Evolutionary conservation across 1,140 invertebrate species (phyloP), one percentile per base, ranked within the genome.

Genomic region (Odontomachus brunneus): DNA sequence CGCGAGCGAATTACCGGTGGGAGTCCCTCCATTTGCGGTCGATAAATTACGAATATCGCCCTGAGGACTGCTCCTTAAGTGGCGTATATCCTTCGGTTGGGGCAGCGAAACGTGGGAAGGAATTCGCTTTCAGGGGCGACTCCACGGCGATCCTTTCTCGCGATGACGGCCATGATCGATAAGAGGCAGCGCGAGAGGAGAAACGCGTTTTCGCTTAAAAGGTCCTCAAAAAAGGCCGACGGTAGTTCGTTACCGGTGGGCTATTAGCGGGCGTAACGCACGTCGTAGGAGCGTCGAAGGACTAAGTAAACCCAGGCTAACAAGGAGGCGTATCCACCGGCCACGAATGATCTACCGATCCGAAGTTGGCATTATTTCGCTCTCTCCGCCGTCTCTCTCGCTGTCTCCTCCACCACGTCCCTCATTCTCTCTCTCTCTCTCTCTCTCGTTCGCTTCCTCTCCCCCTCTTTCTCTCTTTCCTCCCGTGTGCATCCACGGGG

Each of bases 221-320:
- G 87, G 81, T 86, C 88, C 83, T 87, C 81, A 72, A 85, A 82
- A 87, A 89, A 85, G 75, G 81, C 72, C 86, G 89, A 92, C 92
- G 89, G 93, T 94, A 94, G 93, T 94, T 93, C 91, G 89, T 91
- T 92, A 93, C 88, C 91, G 88, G 78, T 85, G 89, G 89, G 92
- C 92, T 92, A 94, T 94, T 94, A 94, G 92, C 93, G 90, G 92
- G 92, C 91, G 92, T 93, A 94, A 93, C 92, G 90, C 89, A 91
- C 89, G 90, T 93, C 90, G 83, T 89, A 89, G 89, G 90, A 92
- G 91, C 89, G 88, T 89, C 86, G 82, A 86, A 88, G 89, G 89
- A 86, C 89, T 91, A 91, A 93, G 92, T 92, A 93, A 93, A 93
- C 89, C 91, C 88, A 66, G 88, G 84, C 89, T 94, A 94, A 94